Base-by-base conservation (phyloP, 1,140 invertebrate genomes). In the Aleiodes sp. region DNA sequence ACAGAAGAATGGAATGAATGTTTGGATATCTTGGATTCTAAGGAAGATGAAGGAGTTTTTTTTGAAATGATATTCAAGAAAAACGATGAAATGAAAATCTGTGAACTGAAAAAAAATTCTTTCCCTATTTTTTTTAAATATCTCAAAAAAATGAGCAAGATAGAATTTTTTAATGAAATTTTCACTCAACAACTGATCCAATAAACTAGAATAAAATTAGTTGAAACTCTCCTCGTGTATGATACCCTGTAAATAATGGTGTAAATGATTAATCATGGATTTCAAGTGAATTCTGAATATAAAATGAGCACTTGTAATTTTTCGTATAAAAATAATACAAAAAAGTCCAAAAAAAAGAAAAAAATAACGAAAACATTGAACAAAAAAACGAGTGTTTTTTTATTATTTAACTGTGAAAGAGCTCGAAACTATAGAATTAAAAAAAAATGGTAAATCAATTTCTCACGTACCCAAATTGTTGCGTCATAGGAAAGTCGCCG, bases 191-290 rank as follows among this genome's bases (percentile, higher is more conserved):
- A 21, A 59, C n/a, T 28, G 12, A 33, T 33, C 7, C 31, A 33
- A 59, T 29, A 59, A 12, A 52, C 46, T 52, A 59, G n/a, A 28
- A 59, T 46, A 29, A 24, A 29, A 57, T 59, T 21, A 33, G 35
- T 68, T 69, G 67, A 72, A 31, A 31, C 68, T 62, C 61, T 68
- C 59, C 66, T 62, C 68, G 60, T 80, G 78, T 80, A 79, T 73
- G 68, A 77, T 78, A 78, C 61, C 73, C 67, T 82, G 80, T 82
- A 81, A 57, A 81, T 82, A 82, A 75, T 63, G 72, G 41, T 80
- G 76, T 81, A 80, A 79, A 82, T 82, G 80, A 62, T 66, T n/a
- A 63, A 26, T 70, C 65, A 72, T 68, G 35, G 66, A 62, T 74
- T 52, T 52, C 21, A 16, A 2, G 46, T 21, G 16, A 59, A 64